A percentile compares a stretch with the other conserved stretches of the same genome.
These are phyloP conservation scores for Brenthis hecate DNA, from an alignment of 2,888 invertebrate species.

Conservation along the genomic window DNA sequence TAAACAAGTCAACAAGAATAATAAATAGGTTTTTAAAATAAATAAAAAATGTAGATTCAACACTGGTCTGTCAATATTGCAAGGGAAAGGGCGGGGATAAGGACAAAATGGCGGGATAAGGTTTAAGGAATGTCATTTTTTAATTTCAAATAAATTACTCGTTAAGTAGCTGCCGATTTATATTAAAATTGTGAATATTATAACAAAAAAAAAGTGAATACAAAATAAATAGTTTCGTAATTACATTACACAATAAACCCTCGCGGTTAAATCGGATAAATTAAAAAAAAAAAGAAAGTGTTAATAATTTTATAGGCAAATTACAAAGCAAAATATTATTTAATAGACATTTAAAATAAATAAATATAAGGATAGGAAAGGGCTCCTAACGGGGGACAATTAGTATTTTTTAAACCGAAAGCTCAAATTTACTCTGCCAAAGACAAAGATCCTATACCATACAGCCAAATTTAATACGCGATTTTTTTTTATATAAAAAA, in stretches of 20 bases:
- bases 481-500: conserved; percentile 4
- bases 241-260: conserved; percentile 58
- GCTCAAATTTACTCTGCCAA: conserved; percentile 7
- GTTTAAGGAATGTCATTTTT: conserved; percentile 66
- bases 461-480: conserved; percentile 43
- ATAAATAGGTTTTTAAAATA: conserved; percentile 76
- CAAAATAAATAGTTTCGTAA: conserved; percentile 58
- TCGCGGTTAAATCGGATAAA: conserved; percentile 42
- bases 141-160: conserved; percentile 76
- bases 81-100: conserved; percentile 45
- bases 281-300: conserved; percentile 44
- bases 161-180: conserved; percentile 78
- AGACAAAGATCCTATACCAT: conserved; percentile 23
- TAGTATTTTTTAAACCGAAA: conserved; percentile 49
- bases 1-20: conserved; percentile 75
- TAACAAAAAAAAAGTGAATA: conserved; percentile 66
- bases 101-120: conserved; percentile 38
- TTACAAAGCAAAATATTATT: conserved; percentile 73
- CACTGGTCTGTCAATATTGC: conserved; percentile 83
- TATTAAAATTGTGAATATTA: conserved; percentile 67
- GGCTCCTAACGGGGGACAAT: conserved; percentile 56
- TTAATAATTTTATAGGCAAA: conserved; percentile 60
- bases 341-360: conserved; percentile 70
- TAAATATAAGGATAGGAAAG: conserved; percentile 72
- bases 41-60: conserved; percentile 69